phyloP scores from a whole-genome alignment of 2,888 invertebrate species.

The Coelogynopora nodosa region DNA sequence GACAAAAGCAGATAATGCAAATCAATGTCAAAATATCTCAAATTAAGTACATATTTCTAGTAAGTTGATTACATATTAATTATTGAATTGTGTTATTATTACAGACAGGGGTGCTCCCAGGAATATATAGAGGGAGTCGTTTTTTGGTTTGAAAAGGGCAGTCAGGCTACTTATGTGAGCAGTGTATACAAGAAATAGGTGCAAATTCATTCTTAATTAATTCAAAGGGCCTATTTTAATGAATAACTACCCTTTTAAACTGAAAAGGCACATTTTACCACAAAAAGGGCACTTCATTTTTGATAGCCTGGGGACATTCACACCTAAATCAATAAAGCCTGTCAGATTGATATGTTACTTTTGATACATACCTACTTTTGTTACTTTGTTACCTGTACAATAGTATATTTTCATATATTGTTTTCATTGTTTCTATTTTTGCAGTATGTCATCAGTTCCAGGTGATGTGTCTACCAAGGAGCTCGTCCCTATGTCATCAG shows the following conservation, averaged over 20 bases:
- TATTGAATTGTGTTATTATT: conserved; percentile 27
- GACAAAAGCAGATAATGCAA: neutral
- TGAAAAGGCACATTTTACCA: conserved; percentile 19
- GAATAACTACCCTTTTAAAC: conserved; percentile 31
- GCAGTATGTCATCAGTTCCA: conserved; percentile 24
- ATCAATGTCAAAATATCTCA: neutral
- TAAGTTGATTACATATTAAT: conserved; percentile 21
- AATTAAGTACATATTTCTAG: conserved; percentile 28
- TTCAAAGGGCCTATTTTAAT: conserved; percentile 29
- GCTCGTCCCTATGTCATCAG: conserved; percentile 15
- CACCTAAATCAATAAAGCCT: conserved; percentile 21
- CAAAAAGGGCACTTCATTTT: conserved; percentile 27
- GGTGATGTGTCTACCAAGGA: conserved; percentile 13
- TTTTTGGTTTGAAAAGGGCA: conserved; percentile 12
- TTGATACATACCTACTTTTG: conserved; percentile 21
- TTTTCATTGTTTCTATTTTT: neutral
- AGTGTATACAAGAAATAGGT: conserved; percentile 19
- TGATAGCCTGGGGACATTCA: neutral
- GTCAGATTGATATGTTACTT: conserved; percentile 21
- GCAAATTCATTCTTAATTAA: neutral
- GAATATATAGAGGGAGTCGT: conserved; percentile 20
- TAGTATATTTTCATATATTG: conserved; percentile 22
- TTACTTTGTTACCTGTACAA: conserved; percentile 7
- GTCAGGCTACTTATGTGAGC: conserved; percentile 14
- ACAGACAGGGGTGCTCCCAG: conserved; percentile 1